Percentiles rank a stretch among this genome's conserved stretches.
Evolutionary conservation across 1,140 invertebrate species (phyloP).

Genomic region (Anoplolepis gracilipes): DNA sequence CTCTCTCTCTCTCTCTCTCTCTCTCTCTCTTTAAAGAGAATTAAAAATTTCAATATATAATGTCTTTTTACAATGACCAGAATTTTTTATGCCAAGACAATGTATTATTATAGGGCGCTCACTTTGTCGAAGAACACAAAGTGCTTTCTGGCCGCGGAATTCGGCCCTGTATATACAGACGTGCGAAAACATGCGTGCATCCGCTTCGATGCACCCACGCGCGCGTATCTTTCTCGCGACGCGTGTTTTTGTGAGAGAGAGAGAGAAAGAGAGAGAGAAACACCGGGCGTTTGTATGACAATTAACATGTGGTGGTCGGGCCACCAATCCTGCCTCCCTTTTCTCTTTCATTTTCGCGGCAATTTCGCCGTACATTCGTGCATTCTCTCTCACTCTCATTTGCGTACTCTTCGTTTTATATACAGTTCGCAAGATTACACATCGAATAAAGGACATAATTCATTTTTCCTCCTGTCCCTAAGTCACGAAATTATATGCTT

Average conservation of each 20-base stretch:
- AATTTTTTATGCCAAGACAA: not conserved
- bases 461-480: not conserved
- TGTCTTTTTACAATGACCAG: not conserved
- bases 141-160: not conserved
- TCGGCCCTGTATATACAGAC: not conserved
- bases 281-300: slow-evolving; percentile 76
- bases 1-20: not conserved
- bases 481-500: not conserved
- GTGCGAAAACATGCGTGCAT: slow-evolving; percentile 17
- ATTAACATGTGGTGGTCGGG: slow-evolving; percentile 78
- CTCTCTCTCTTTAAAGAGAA: not conserved
- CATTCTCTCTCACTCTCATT: not conserved
- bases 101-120: too few relatives aligned
- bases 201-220: not conserved
- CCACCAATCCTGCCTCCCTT: slow-evolving; percentile 62
- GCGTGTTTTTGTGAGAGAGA: slow-evolving; percentile 72
- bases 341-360: slow-evolving; percentile 37
- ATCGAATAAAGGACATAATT: slow-evolving; percentile 7
- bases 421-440: slow-evolving; percentile 16
- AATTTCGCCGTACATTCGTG: slow-evolving; percentile 18
- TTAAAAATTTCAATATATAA: slow-evolving; percentile 4
- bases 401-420: not conserved
- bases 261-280: slow-evolving; percentile 43
- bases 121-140: not conserved
- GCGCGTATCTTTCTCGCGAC: slow-evolving; percentile 26